These are phyloP conservation scores for Pithys albifrons DNA, from an alignment of 2,113 vertebrate species.

Conservation along the genomic window DNA sequence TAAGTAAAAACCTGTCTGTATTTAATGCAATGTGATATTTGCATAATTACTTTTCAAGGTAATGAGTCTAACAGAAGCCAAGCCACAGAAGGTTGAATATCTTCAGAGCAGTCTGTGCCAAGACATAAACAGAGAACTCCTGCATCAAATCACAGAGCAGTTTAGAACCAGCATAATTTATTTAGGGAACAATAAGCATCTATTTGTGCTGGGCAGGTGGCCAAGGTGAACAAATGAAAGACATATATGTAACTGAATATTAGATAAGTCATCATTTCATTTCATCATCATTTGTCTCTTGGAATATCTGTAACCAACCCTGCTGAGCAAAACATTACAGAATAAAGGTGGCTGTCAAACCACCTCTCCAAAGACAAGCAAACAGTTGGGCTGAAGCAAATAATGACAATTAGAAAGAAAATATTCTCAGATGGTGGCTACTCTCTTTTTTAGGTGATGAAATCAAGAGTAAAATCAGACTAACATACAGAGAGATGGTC, in stretches of 20 bases:
- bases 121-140: slow-evolving; percentile 42
- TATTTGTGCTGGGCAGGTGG: slow-evolving; percentile 25
- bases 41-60: slow-evolving; percentile 64
- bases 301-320: background rate
- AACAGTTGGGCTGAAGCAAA: background rate
- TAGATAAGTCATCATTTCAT: slow-evolving; percentile 34
- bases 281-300: background rate
- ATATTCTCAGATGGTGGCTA: background rate
- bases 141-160: slow-evolving; percentile 8
- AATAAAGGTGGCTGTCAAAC: background rate
- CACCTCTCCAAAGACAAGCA: background rate
- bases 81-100: slow-evolving; percentile 23
- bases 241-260: slow-evolving; percentile 35
- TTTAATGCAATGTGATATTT: slow-evolving; percentile 31
- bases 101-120: slow-evolving; percentile 11
- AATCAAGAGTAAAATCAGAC: background rate
- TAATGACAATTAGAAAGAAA: background rate
- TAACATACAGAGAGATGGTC: background rate
- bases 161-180: slow-evolving; percentile 38
- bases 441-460: background rate
- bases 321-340: background rate
- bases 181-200: slow-evolving; percentile 48
- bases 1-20: slow-evolving; percentile 32
- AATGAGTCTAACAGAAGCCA: slow-evolving; percentile 55
- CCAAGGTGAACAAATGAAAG: slow-evolving; percentile 49